Evolutionary conservation across 2,888 invertebrate species (phyloP), one percentile per base, ranked within the genome.

Genomic region (Crepidodera aurea): DNA sequence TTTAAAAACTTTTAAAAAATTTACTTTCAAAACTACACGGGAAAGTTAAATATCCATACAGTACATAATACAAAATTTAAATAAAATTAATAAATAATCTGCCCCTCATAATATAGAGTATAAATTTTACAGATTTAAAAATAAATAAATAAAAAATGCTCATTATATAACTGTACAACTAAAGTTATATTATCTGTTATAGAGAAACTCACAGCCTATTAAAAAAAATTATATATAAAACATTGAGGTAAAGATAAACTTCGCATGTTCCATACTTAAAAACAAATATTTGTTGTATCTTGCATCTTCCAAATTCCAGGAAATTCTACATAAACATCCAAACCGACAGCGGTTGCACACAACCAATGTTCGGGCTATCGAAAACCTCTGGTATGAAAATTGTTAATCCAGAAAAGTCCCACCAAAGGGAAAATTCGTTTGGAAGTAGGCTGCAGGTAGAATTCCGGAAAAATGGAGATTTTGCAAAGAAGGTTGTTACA

Each of bases 131-230:
- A 62, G 54, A 44, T 53, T 42, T 51, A 46, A 62, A 57, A 44
- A 39, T 22, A 54, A 56, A 55, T 58, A 61, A 61, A 65, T 65
- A 65, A 51, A 62, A 40, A 64, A 56, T 57, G 40, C 48, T 59
- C 55, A n/a, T 25, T 62, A n/a, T n/a, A 44, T 59, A 55, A 51
- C 61, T 58, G 57, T 51, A 42, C 51, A 59, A 60, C 60, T 60
- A 60, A 48, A 54, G 34, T 54, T 40, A 22, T 2, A n/a, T 54
- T 46, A 60, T 19, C 53, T 60, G 48, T 55, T 60, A 48, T 10
- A 60, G 60, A 60, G 32, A 60, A 54, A 50, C 54, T 60, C 60
- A 60, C 60, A 60, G 60, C 60, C 60, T 50, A 46, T 53, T 46
- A 39, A 27, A 40, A 58, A 58, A 18, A n/a, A n/a, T n/a, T n/a